Conservation (phyloP, 2,113 vertebrate genomes). For the Pollimyrus isidori region DNA sequence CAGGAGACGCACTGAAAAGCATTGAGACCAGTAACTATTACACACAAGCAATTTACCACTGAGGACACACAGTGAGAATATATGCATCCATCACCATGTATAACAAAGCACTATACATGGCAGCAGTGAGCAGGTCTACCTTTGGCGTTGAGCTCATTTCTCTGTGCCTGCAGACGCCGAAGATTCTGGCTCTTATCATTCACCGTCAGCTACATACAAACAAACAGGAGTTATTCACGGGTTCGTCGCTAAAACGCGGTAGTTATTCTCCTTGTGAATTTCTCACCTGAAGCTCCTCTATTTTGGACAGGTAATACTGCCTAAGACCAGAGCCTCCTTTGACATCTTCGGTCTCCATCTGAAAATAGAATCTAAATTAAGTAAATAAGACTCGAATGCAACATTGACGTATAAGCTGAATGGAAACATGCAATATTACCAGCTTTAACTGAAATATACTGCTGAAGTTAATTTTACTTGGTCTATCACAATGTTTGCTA, state of each 20-base stretch:
- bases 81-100: too few species aligned
- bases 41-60: too few species aligned
- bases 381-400: neutral
- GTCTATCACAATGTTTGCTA: neutral
- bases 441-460: neutral
- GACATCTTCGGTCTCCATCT: conserved; percentile 94
- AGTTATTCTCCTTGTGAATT: neutral
- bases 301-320: conserved; percentile 96
- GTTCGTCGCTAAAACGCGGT: neutral
- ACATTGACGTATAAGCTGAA: neutral
- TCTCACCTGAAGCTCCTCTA: conserved; percentile 93
- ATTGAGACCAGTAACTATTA: neutral
- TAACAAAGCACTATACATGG: neutral
- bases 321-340: conserved; percentile 87
- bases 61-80: neutral
- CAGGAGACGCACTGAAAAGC: conserved; percentile 74
- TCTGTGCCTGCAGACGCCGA: conserved; percentile 87
- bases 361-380: conserved; percentile 6
- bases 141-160: conserved; percentile 96
- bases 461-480: neutral
- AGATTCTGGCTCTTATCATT: conserved; percentile 97
- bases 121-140: conserved; percentile 54
- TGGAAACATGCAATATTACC: neutral
- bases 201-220: conserved; percentile 77
- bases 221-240: neutral